phyloP scores from a whole-genome alignment of 2,797 vertebrate genomes.

The Trachurus trachurus region DNA sequence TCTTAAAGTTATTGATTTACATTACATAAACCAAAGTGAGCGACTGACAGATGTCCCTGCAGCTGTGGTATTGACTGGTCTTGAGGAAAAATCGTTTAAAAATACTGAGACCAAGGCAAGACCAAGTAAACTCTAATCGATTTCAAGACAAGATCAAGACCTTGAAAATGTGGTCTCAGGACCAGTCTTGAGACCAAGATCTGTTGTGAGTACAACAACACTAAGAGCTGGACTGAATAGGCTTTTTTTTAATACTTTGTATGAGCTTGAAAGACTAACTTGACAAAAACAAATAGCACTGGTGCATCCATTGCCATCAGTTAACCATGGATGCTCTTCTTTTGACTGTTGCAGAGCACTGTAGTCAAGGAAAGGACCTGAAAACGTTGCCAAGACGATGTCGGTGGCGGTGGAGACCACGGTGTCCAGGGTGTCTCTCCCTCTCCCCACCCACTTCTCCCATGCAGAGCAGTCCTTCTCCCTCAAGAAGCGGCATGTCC shows the following conservation, averaged over 20 bases:
- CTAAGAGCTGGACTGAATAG: background rate
- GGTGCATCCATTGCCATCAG: background rate
- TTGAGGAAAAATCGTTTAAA: too few species aligned
- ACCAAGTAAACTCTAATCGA: too few species aligned
- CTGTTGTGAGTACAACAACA: too few species aligned
- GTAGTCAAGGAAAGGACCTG: constrained; percentile 26
- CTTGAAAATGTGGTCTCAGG: too few species aligned
- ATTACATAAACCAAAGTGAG: too few species aligned
- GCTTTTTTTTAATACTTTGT: background rate
- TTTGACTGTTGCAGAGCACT: constrained; percentile 50
- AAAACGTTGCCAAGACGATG: constrained; percentile 75
- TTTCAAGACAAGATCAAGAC: too few species aligned
- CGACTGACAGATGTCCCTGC: too few species aligned
- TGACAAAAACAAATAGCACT: background rate
- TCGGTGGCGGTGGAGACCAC: constrained; percentile 83
- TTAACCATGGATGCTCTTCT: background rate
- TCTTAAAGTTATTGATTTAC: too few species aligned
- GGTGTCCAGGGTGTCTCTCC: constrained; percentile 82
- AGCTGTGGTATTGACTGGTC: too few species aligned
- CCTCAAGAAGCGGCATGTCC: constrained; percentile 85
- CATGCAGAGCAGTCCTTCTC: constrained; percentile 91
- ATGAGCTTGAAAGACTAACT: background rate
- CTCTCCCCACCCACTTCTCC: constrained; percentile 89
- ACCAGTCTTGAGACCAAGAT: too few species aligned
- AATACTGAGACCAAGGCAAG: too few species aligned